Base-by-base conservation (phyloP, 1,140 invertebrate species). In the Nephotettix cincticeps region DNA sequence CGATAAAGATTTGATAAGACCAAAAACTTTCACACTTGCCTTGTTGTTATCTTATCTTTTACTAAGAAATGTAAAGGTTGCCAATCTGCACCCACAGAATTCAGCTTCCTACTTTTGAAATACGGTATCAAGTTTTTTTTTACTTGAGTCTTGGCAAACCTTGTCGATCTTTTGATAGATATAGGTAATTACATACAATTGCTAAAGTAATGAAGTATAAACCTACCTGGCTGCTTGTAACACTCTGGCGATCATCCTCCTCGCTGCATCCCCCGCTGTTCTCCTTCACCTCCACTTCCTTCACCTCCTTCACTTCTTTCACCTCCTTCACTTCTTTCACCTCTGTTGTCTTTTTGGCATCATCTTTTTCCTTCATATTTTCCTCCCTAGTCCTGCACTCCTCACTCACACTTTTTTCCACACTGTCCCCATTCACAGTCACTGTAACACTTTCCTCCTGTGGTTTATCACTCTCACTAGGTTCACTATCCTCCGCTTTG, bases 171-270 rank as follows among this genome's bases (percentile, higher is more conserved):
- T n/a, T n/a, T n/a, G n/a, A n/a, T n/a, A n/a, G n/a, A n/a, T n/a
- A n/a, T n/a, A n/a, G n/a, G n/a, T n/a, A n/a, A n/a, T n/a, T n/a
- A n/a, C n/a, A n/a, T n/a, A n/a, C n/a, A n/a, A n/a, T n/a, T n/a
- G n/a, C n/a, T n/a, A n/a, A n/a, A n/a, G n/a, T n/a, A n/a, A n/a
- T n/a, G n/a, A n/a, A n/a, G n/a, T n/a, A n/a, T n/a, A n/a, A n/a
- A n/a, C 64, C 19, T 17, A 68, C 66, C 66, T 68, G 66, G 28
- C 66, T 68, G 47, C 66, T 68, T 1, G 66, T 68, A 17, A 68
- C 66, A 47, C 40, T 68, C 17, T 43, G 36, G 17, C 66, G 69
- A 21, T 72, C 58, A 3, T 69, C 71, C 6, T 45, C 67, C 43
- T 68, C 71, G 28, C 64, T 66, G 51, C 43, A 61, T 29, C 32